Percentiles rank a stretch among this genome's conserved stretches.
These are phyloP conservation scores for Geothlypis trichas DNA, from an alignment of 2,113 vertebrate species.

Conservation along the genomic window DNA sequence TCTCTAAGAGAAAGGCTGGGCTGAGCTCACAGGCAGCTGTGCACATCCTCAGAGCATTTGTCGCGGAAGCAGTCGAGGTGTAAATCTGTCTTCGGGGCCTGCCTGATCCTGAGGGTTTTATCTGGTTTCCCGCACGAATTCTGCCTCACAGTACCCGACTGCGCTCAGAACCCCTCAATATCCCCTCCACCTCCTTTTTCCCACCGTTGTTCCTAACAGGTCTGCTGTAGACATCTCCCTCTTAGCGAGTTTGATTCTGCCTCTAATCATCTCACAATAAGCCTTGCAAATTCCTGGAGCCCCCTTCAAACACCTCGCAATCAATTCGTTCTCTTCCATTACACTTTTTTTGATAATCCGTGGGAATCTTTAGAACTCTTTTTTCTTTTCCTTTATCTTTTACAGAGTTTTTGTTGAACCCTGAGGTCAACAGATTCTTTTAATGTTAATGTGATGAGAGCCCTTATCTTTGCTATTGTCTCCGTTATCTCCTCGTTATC, in stretches of 20 bases:
- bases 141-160: no score
- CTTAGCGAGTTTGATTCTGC: not conserved
- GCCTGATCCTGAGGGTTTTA: not conserved
- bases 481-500: not conserved
- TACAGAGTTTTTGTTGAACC: not conserved
- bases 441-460: not conserved
- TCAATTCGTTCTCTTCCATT: not conserved
- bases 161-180: not conserved
- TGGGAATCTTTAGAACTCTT: not conserved
- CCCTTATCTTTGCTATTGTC: not conserved
- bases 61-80: accelerated
- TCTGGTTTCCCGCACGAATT: accelerated
- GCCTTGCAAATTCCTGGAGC: not conserved
- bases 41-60: accelerated
- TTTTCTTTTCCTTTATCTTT: not conserved
- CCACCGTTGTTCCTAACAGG: not conserved
- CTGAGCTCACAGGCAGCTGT: not conserved
- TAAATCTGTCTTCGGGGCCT: not conserved
- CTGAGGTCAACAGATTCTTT: not conserved
- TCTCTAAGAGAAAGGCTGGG: not conserved
- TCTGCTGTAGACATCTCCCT: not conserved
- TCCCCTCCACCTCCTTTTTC: not conserved
- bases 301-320: not conserved
- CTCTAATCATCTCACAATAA: not conserved
- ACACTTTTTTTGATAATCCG: not conserved